Conservation (phyloP, 2,888 invertebrate species). For the Clepsis dumicolana region DNA sequence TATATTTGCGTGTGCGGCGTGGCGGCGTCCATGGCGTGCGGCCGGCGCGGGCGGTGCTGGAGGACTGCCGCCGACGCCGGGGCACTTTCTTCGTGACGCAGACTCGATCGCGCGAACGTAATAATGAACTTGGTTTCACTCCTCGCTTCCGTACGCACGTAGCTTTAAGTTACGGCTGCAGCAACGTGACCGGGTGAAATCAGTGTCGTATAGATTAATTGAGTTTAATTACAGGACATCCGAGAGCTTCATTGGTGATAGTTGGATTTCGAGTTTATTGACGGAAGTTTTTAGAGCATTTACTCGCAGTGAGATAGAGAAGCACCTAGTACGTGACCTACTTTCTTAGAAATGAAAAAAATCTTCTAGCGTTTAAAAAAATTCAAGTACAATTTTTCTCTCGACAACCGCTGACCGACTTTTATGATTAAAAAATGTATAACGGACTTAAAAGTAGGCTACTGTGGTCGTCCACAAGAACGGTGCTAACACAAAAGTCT, state of each 20-base stretch:
- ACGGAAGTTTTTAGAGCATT: neutral
- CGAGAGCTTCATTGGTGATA: neutral
- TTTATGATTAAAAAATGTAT: no score
- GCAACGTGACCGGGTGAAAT: neutral
- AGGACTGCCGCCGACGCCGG: conserved; percentile 58
- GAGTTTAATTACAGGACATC: conserved; percentile 15
- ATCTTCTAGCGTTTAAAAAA: no score
- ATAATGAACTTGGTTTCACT: conserved; percentile 62
- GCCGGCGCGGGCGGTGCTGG: conserved; percentile 58
- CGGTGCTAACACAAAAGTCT: no score
- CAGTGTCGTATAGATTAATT: neutral
- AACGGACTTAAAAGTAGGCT: neutral
- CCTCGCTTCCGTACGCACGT: conserved; percentile 54
- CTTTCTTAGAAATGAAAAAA: neutral
- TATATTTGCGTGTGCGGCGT: conserved; percentile 40
- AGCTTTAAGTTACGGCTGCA: neutral
- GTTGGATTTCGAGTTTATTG: neutral
- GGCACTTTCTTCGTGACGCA: conserved; percentile 33
- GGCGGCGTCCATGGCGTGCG: conserved; percentile 12
- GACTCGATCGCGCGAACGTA: conserved; percentile 50
- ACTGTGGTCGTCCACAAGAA: no score
- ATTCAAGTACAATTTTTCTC: no score
- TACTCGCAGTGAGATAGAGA: neutral
- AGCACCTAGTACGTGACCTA: neutral
- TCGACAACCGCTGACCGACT: no score